A percentile compares a stretch with the other conserved stretches of the same genome.
phyloP scores from a whole-genome alignment of 2,888 invertebrate genomes.

The Isotomurus palustris region DNA sequence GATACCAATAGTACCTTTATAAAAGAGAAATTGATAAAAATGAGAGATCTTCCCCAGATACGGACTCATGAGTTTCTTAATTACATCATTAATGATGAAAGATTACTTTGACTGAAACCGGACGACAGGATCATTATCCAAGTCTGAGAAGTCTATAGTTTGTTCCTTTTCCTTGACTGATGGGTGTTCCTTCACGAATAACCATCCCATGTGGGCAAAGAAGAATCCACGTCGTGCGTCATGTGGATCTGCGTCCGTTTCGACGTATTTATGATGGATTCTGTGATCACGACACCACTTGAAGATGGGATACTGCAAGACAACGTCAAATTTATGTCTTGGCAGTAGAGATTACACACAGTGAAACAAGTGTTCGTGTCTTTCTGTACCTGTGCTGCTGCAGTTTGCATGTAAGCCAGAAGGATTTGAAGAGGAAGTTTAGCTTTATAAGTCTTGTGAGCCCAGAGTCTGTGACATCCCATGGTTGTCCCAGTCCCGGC shows the following conservation, averaged over 20 bases:
- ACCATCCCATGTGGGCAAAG: conserved; percentile 93
- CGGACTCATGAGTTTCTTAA: not conserved
- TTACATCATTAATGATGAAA: not conserved
- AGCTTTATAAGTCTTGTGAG: conserved; percentile 29
- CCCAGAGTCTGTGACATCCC: conserved; percentile 29
- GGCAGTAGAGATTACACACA: not conserved
- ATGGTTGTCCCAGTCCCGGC: conserved; percentile 12
- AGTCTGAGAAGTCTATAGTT: conserved; percentile 75
- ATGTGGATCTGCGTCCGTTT: conserved; percentile 90
- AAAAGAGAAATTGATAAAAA: too few species aligned
- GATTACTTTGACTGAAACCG: conserved; percentile 74
- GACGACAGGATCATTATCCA: conserved; percentile 73
- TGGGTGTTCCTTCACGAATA: conserved; percentile 82
- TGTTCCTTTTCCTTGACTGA: conserved; percentile 81
- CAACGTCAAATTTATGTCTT: too few species aligned
- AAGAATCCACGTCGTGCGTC: conserved; percentile 89
- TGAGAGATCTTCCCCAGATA: too few species aligned
- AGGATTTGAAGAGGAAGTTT: conserved; percentile 17
- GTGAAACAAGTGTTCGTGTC: not conserved
- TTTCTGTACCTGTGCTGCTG: conserved; percentile 12
- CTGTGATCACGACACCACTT: conserved; percentile 26
- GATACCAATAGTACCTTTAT: conserved; percentile 36
- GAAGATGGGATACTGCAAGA: conserved; percentile 47
- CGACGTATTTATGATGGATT: conserved; percentile 84
- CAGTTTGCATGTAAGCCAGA: conserved; percentile 20